These are phyloP conservation scores for Steatornis caripensis DNA, from an alignment of 2,113 vertebrate species.

Conservation along the genomic window DNA sequence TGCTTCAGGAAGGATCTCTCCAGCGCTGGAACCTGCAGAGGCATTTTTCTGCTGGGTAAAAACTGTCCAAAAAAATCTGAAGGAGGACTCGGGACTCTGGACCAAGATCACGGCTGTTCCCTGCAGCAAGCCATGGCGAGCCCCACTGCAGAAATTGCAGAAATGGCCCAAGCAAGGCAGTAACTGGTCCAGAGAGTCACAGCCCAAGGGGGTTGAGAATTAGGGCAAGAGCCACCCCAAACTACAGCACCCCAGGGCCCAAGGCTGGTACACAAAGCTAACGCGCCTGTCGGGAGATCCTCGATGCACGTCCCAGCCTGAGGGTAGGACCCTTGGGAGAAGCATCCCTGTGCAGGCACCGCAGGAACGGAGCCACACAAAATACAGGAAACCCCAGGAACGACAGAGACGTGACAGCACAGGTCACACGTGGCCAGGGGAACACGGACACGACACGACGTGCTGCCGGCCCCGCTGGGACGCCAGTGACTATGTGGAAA, in stretches of 20 bases:
- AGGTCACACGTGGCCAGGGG: not conserved
- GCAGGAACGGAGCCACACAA: not conserved
- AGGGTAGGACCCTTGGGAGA: not conserved
- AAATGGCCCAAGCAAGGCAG: not conserved
- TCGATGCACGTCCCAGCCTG: accelerated
- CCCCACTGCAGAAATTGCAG: not conserved
- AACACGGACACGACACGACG: not conserved
- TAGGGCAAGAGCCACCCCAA: not conserved
- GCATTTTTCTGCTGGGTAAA: not conserved
- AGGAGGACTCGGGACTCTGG: not conserved
- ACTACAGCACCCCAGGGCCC: not conserved
- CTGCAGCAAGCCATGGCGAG: not conserved
- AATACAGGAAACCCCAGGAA: not conserved
- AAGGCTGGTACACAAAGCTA: not conserved
- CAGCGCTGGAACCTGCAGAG: not conserved
- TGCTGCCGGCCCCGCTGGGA: not conserved
- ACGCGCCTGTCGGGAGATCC: accelerated
- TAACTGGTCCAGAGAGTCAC: not conserved
- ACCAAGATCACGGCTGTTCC: accelerated
- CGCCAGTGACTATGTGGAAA: not conserved
- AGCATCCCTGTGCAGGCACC: not conserved
- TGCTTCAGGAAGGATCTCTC: not conserved
- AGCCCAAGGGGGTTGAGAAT: not conserved
- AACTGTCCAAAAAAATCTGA: not conserved
- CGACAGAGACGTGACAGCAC: not conserved